These are phyloP conservation scores for Anguilla japonica DNA, from an alignment of 2,113 vertebrate genomes.

Conservation along the genomic window DNA sequence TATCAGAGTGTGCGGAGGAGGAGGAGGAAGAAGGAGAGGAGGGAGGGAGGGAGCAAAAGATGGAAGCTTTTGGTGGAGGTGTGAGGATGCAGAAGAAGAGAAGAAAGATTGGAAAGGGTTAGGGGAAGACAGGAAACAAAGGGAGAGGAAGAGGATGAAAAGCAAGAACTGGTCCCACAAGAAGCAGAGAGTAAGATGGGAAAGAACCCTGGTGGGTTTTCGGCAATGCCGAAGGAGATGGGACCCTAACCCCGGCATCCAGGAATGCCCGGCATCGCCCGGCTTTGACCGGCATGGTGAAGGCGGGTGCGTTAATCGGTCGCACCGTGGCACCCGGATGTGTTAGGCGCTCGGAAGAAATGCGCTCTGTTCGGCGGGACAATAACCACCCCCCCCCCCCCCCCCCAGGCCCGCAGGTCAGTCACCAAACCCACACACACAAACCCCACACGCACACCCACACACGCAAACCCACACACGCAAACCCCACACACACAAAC, in stretches of 20 bases:
- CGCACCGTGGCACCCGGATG: not conserved
- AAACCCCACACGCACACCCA: too few species aligned
- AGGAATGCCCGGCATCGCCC: too few species aligned
- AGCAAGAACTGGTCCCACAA: not conserved
- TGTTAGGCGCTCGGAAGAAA: not conserved
- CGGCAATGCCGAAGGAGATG: not conserved
- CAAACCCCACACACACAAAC: not conserved
- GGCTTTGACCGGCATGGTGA: too few species aligned
- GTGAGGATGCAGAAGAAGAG: not conserved
- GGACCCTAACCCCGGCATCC: not conserved
- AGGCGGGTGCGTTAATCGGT: not conserved
- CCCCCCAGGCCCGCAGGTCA: too few species aligned
- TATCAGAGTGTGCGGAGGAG: conserved; percentile 12
- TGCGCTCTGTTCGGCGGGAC: not conserved
- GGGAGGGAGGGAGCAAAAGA: not conserved
- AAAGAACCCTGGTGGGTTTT: not conserved
- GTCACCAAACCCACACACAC: too few species aligned
- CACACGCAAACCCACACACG: too few species aligned
- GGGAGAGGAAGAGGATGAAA: not conserved
- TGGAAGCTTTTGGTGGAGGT: not conserved
- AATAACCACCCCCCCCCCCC: not conserved
- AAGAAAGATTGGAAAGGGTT: not conserved
- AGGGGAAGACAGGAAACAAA: not conserved
- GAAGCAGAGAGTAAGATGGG: not conserved
- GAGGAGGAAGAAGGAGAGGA: conserved; percentile 24